Percentiles rank a stretch among this genome's conserved stretches.
Evolutionary conservation across 2,113 vertebrate species (phyloP).

Genomic region (Phocoena phocoena): DNA sequence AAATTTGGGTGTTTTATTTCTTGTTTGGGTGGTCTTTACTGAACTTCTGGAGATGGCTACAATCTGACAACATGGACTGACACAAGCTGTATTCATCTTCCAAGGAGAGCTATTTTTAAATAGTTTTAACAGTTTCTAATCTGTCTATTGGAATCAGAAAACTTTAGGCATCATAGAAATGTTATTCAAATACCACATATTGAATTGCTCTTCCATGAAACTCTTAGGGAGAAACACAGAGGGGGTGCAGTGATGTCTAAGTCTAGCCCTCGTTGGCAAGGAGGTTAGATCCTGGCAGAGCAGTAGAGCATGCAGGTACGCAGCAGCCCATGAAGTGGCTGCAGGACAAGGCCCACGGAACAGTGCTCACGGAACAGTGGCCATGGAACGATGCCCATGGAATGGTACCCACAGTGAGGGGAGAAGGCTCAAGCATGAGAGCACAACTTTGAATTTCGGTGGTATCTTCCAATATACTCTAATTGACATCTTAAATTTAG

Average conservation of each 20-base stretch:
- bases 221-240: background rate
- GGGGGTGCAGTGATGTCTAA: background rate
- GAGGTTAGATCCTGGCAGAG: background rate
- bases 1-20: background rate
- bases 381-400: rapidly evolving
- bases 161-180: background rate
- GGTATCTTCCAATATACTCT: background rate
- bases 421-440: background rate
- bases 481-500: background rate
- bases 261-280: background rate
- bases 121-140: background rate
- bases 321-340: rapidly evolving
- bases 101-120: background rate
- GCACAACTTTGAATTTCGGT: background rate
- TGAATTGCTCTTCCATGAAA: background rate
- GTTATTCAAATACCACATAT: background rate
- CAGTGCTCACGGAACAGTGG: rapidly evolving
- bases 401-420: rapidly evolving
- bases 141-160: background rate
- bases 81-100: background rate
- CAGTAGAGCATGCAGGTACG: rapidly evolving
- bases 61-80: background rate
- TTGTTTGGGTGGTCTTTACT: background rate
- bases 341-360: rapidly evolving
- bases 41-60: background rate